phyloP scores from a whole-genome alignment of 1,140 invertebrate species.

The Sesamia nonagrioides region DNA sequence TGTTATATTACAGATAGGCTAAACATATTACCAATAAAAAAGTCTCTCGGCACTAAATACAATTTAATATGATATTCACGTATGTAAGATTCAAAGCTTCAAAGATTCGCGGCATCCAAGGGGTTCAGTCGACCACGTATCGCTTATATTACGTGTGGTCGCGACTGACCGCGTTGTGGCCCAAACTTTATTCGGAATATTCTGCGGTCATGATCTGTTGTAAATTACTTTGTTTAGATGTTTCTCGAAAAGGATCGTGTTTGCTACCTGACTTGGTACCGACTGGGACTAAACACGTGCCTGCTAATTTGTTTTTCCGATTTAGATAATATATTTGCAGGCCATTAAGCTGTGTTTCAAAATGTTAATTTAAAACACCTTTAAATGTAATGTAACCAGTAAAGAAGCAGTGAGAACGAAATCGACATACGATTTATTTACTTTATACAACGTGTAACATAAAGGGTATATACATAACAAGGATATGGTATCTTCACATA shows the following conservation, averaged over 20 bases:
- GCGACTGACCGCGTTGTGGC: constrained; percentile 6
- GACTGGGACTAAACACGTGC: background rate
- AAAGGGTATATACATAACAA: too few species aligned
- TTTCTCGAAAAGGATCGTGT: background rate
- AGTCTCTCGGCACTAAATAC: constrained; percentile 2
- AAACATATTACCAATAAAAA: background rate
- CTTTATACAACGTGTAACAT: too few species aligned
- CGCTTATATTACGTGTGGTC: constrained; percentile 15
- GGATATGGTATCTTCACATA: too few species aligned
- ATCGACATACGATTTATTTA: too few species aligned
- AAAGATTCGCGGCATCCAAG: constrained; percentile 32
- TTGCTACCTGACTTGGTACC: background rate
- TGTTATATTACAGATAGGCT: too few species aligned
- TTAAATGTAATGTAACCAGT: too few species aligned
- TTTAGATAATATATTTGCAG: too few species aligned
- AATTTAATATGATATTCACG: constrained; percentile 35
- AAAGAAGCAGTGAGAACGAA: too few species aligned
- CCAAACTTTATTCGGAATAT: background rate
- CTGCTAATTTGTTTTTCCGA: background rate
- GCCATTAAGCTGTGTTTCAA: too few species aligned
- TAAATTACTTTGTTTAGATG: background rate
- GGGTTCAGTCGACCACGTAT: constrained; percentile 15
- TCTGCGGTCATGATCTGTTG: constrained; percentile 7
- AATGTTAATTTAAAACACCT: too few species aligned
- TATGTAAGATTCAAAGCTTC: background rate